Percentiles rank a stretch among this genome's conserved stretches.
These are phyloP conservation scores for Atherinomorus stipes DNA, from an alignment of 2,113 vertebrate genomes.

Conservation along the genomic window DNA sequence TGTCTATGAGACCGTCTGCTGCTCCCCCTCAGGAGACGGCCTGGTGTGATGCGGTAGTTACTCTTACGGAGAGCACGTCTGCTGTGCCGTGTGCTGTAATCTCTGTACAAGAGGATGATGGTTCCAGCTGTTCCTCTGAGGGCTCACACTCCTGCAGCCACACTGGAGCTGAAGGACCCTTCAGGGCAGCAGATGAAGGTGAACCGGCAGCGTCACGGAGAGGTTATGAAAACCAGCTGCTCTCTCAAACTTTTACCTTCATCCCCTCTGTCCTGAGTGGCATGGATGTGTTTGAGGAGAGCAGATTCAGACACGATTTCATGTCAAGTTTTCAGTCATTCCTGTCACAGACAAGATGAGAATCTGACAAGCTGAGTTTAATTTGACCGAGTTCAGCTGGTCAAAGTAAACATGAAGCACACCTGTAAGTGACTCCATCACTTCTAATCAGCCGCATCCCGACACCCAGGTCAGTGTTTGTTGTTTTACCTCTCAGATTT, in stretches of 20 bases:
- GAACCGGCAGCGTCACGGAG: conserved; percentile 22
- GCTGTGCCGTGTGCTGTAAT: conserved; percentile 17
- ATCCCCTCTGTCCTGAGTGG: background rate
- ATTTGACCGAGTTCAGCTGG: too few species aligned
- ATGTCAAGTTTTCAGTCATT: too few species aligned
- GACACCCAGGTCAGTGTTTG: too few species aligned
- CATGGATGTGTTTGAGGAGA: conserved; percentile 2
- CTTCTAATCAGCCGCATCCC: too few species aligned
- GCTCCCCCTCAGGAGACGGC: background rate
- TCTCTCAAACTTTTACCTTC: background rate
- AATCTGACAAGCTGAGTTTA: too few species aligned
- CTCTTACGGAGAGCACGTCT: background rate
- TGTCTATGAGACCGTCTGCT: conserved; percentile 1
- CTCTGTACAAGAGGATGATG: conserved; percentile 24
- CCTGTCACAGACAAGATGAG: too few species aligned
- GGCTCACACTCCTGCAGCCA: conserved; percentile 14
- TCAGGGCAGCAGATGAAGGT: conserved; percentile 34
- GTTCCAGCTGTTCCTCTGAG: conserved; percentile 19
- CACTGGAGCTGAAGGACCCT: conserved; percentile 46
- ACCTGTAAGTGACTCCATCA: too few species aligned
- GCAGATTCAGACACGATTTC: too few species aligned
- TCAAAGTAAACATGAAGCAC: too few species aligned
- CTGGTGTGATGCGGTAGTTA: conserved; percentile 4
- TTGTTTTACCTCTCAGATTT: too few species aligned
- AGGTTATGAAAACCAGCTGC: conserved; percentile 24